These are phyloP conservation scores for Caenorhabditis drosophilae DNA, from an alignment of 2,888 invertebrate genomes.

Conservation along the genomic window DNA sequence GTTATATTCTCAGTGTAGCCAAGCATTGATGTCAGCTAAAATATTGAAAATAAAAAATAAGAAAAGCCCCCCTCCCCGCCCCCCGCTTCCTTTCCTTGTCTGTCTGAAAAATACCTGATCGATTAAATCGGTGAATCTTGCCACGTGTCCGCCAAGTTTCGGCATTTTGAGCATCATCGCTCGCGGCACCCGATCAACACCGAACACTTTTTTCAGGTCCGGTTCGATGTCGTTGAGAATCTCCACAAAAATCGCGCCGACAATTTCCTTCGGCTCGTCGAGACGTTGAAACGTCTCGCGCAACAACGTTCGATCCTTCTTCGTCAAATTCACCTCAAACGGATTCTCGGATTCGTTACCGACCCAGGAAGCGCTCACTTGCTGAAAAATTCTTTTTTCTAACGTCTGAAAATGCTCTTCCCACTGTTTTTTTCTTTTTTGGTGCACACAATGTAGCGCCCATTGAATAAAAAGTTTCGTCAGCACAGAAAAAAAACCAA, in stretches of 20 bases:
- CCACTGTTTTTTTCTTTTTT: constrained; percentile 55
- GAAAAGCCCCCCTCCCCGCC: too few relatives aligned
- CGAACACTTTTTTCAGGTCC: constrained; percentile 66
- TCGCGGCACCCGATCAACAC: constrained; percentile 66
- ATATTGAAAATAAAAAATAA: too few relatives aligned
- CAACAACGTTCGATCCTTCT: constrained; percentile 64
- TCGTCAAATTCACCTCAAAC: constrained; percentile 59
- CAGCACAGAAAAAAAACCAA: too few relatives aligned
- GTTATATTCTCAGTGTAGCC: constrained; percentile 66
- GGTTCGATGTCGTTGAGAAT: constrained; percentile 65
- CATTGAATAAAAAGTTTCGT: constrained; percentile 48
- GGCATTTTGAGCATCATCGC: constrained; percentile 67
- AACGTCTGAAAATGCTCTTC: too few relatives aligned
- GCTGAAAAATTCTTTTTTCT: constrained; percentile 30
- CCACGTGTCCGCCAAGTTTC: constrained; percentile 67
- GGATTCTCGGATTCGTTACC: constrained; percentile 67
- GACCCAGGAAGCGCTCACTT: constrained; percentile 61
- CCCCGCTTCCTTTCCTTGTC: too few relatives aligned
- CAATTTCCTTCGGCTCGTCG: constrained; percentile 66
- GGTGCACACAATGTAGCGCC: constrained; percentile 64
- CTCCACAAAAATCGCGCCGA: constrained; percentile 64
- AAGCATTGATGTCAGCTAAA: constrained; percentile 65
- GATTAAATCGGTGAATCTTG: constrained; percentile 62
- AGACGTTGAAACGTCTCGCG: constrained; percentile 64
- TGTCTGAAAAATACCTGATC: constrained; percentile 56